These are phyloP conservation scores for Tipula confusa DNA, from an alignment of 2,888 invertebrate species.

Conservation along the genomic window DNA sequence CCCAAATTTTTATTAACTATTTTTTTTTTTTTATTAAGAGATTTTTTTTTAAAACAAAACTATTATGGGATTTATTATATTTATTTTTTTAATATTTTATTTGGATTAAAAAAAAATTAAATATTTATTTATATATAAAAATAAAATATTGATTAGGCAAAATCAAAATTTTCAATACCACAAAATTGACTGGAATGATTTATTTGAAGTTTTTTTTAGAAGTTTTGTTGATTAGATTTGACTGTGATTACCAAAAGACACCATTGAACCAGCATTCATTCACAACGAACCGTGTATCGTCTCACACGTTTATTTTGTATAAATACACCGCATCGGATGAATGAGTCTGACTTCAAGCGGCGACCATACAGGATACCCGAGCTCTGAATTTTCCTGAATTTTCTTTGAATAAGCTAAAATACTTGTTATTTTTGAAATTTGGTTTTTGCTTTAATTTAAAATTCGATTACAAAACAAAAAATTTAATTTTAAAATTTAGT, in stretches of 20 bases:
- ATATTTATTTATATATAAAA: slow-evolving; percentile 27
- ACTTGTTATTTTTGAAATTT: neutral
- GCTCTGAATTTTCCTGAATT: neutral
- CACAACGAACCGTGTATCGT: neutral
- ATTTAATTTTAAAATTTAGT: neutral
- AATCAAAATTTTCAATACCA: neutral
- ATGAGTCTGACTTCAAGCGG: neutral
- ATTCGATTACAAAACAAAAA: neutral
- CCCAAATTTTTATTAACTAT: neutral
- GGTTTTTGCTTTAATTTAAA: neutral
- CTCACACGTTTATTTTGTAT: neutral
- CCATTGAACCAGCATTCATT: neutral
- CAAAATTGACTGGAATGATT: slow-evolving; percentile 1
- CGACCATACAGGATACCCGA: neutral
- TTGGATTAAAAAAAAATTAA: slow-evolving; percentile 20
- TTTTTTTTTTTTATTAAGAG: neutral
- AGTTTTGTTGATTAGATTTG: slow-evolving; percentile 12
- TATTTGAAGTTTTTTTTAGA: neutral
- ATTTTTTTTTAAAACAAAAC: slow-evolving; percentile 9
- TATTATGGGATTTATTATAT: slow-evolving; percentile 1
- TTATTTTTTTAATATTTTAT: neutral
- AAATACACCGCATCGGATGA: neutral
- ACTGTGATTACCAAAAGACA: neutral
- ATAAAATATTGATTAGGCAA: neutral
- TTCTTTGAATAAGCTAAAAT: slow-evolving; percentile 25